These are phyloP conservation scores for Corydoras sp. DNA, from an alignment of 2,113 vertebrate genomes.

Conservation along the genomic window DNA sequence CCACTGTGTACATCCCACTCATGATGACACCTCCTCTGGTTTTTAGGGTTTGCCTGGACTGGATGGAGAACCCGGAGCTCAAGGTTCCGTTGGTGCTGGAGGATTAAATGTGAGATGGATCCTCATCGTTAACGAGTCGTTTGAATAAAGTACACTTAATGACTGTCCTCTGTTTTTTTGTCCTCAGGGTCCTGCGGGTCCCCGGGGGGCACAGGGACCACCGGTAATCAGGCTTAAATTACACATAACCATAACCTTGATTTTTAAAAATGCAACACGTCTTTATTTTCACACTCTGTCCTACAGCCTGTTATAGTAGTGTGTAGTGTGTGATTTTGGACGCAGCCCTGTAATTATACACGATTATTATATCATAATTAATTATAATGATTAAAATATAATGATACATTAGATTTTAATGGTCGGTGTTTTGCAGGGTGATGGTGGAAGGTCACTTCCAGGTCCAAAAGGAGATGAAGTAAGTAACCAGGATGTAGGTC, in stretches of 20 bases:
- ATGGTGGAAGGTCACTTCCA: conserved; percentile 56
- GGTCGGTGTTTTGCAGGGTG: conserved; percentile 49
- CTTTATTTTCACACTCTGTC: not conserved
- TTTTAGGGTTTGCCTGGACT: no score
- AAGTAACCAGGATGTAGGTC: not conserved
- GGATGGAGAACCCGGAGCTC: conserved; percentile 2
- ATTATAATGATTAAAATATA: no score
- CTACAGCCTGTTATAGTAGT: not conserved
- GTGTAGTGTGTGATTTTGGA: no score
- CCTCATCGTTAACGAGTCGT: not conserved
- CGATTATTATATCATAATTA: no score
- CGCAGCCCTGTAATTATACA: not conserved
- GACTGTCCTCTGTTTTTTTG: not conserved
- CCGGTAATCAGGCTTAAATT: not conserved
- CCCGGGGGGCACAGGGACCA: conserved; percentile 45
- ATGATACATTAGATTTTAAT: no score
- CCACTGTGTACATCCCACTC: no score
- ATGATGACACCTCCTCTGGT: no score
- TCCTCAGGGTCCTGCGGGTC: conserved; percentile 45
- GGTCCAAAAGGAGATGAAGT: conserved; percentile 67
- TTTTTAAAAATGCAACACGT: not conserved
- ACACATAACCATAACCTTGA: not conserved
- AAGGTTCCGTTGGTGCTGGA: not conserved
- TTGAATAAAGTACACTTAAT: not conserved
- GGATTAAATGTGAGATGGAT: conserved; percentile 1